Base-by-base conservation (phyloP, 2,797 vertebrate genomes). In the Mormyrops attenuatus region DNA sequence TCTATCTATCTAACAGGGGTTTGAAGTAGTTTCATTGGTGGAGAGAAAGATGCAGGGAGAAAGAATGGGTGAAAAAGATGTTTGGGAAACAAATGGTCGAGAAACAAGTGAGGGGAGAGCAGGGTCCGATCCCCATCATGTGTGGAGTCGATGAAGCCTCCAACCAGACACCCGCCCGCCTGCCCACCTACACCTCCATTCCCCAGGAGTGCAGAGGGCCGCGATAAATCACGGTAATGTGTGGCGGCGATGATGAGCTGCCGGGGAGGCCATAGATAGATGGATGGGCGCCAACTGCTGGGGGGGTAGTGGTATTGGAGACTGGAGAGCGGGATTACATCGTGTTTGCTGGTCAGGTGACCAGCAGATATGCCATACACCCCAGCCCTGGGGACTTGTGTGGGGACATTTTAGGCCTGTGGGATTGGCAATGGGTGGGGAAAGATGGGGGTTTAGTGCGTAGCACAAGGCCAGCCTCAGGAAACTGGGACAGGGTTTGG, bases 211-310 rank as follows among this genome's bases (percentile, higher is more conserved):
- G 73, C 34, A 44, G 73, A 94, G 93, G 93, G 93, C 95, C 94
- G 96, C 96, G 95, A 99, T 99, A 98, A 98, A 99, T 99, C 98
- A 99, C 93, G 92, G 95, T 97, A 98, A 99, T 97, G 97, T 96
- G 93, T 96, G 95, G 93, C 93, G 93, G 95, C 96, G 95, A 98
- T 97, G 97, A 97, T 95, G 96, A 13, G 84, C 44, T 49, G 11
- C 84, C 17, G 60, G 30, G 49, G 11, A 20, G 15, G 30, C 41
- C 94, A 94, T 95, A 96, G 93, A 94, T 95, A 96, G 93, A 96
- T 96, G 92, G 95, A 94, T 96, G 89, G 94, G 92, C 53, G 92
- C 94, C 95, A 26, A 34, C 85, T 30, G 26, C 95, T 96, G 95
- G 93, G 95, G 60, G 47, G 84, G 80, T 26, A 30, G 47, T 57